Base-by-base conservation (phyloP, 2,113 vertebrate genomes). In the Balaeniceps rex region DNA sequence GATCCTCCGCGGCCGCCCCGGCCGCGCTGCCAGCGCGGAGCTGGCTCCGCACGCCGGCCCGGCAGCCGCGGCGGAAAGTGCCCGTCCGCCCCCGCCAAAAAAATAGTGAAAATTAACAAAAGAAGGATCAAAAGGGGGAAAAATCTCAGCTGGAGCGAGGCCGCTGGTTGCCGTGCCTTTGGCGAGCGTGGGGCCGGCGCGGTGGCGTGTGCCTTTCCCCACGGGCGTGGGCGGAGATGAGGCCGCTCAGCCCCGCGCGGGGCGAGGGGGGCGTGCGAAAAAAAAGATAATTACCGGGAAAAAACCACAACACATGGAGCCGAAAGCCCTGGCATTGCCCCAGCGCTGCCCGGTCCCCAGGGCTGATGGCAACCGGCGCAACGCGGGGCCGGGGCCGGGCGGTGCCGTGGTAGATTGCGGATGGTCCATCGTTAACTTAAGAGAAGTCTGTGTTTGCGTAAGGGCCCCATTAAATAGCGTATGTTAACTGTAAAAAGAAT, bases 231-330 rank as follows among this genome's bases (percentile, higher is more conserved):
- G 78, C 26, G 16, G 85, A 33, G 81, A 54, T 7, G 81, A 46
- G 26, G 19, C 25, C 46, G 42, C 72, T 40, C 55, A 21, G 83
- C 65, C 22, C 81, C 2, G 88, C 23, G 13, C 6, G 5, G 57
- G 18, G 61, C 14, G 36, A 47, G 49, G 17, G 17, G 25, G 26
- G n/a, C 31, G 26, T 23, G 24, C 7, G 52, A 60, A 57, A 46
- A 70, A 33, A 28, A 1, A 6, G 52, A 44, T 7, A 15, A 26
- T 68, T 49, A 29, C 8, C 2, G 4, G 33, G 5, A 2, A 5
- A 11, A 61, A 61, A 68, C 3, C 3, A 21, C 25, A 44, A 14
- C 31, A 4, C 52, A 14, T 1, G 72, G 63, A 33, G 31, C 21
- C 42, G 2, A 54, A 61, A 5, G 74, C 60, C 47, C 54, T 22